Conservation (phyloP, 1,140 invertebrate species). For the Papilio aristodemus region DNA sequence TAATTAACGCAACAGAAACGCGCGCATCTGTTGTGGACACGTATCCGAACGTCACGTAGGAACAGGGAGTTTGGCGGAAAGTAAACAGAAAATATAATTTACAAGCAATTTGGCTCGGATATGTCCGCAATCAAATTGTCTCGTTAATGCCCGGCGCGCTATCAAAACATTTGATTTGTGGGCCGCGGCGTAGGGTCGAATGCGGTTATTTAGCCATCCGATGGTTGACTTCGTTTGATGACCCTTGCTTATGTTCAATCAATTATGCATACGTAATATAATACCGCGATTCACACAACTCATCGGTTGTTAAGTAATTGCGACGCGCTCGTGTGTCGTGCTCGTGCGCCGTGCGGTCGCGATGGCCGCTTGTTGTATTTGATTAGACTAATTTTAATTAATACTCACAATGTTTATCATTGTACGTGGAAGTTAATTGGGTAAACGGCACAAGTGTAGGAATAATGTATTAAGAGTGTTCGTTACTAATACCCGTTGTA, state of each 20-base stretch:
- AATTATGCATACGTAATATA: conserved; percentile 45
- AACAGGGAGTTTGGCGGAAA: conserved; percentile 73
- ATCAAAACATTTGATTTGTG: conserved; percentile 81
- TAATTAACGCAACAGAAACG: conserved; percentile 68
- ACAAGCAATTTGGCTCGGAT: conserved; percentile 79
- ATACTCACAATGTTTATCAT: neutral
- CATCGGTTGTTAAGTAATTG: conserved; percentile 22
- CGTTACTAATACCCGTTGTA: too few relatives aligned
- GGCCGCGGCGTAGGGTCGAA: conserved; percentile 66
- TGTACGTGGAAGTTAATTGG: neutral
- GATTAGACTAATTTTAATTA: conserved; percentile 11
- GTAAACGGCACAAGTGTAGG: neutral
- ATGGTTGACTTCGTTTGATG: conserved; percentile 62
- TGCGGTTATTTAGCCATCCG: conserved; percentile 70
- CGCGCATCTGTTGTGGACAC: conserved; percentile 55
- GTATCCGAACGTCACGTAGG: conserved; percentile 48
- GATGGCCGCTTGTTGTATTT: neutral
- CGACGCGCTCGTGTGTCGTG: conserved; percentile 1
- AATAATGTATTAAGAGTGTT: too few relatives aligned
- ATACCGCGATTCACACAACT: conserved; percentile 29
- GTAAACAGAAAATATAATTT: conserved; percentile 81
- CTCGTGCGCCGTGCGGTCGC: neutral
- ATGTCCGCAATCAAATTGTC: conserved; percentile 80
- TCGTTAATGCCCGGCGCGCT: conserved; percentile 76
- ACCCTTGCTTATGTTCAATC: conserved; percentile 67